These are phyloP conservation scores for Eleutherodactylus coqui DNA, from an alignment of 2,797 vertebrate genomes.

Conservation along the genomic window DNA sequence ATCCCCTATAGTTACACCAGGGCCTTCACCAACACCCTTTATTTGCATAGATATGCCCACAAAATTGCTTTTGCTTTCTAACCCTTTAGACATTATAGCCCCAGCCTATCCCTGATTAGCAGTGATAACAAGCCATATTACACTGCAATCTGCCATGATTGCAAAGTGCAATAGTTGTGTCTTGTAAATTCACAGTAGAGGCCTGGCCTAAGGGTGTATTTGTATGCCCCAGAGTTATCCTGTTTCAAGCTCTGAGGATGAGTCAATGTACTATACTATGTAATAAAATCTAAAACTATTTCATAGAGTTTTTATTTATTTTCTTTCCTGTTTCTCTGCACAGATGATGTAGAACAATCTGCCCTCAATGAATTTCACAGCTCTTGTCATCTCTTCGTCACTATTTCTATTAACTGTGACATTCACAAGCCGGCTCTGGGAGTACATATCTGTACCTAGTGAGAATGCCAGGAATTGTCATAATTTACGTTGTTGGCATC, in stretches of 20 bases:
- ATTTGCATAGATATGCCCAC: too few relatives aligned
- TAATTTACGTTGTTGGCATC: background rate
- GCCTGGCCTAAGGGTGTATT: too few relatives aligned
- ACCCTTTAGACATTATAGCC: too few relatives aligned
- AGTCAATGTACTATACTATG: background rate
- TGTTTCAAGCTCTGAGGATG: background rate
- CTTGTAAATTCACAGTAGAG: too few relatives aligned
- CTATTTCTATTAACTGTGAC: background rate
- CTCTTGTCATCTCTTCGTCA: background rate
- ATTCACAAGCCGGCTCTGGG: background rate
- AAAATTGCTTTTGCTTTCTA: too few relatives aligned
- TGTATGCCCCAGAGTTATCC: too few relatives aligned
- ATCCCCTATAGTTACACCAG: too few relatives aligned
- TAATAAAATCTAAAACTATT: background rate
- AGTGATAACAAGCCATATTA: too few relatives aligned
- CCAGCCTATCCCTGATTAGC: too few relatives aligned
- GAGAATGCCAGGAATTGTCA: background rate
- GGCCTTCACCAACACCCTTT: too few relatives aligned
- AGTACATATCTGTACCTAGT: background rate
- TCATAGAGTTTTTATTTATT: background rate
- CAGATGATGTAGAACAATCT: background rate
- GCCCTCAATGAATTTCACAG: background rate
- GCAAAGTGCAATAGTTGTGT: too few relatives aligned
- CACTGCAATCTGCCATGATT: too few relatives aligned
- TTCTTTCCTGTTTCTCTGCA: background rate